Percentiles rank a stretch among this genome's conserved stretches.
These are phyloP conservation scores for Yasuhikotakia modesta DNA, from an alignment of 2,797 vertebrate genomes.

Conservation along the genomic window DNA sequence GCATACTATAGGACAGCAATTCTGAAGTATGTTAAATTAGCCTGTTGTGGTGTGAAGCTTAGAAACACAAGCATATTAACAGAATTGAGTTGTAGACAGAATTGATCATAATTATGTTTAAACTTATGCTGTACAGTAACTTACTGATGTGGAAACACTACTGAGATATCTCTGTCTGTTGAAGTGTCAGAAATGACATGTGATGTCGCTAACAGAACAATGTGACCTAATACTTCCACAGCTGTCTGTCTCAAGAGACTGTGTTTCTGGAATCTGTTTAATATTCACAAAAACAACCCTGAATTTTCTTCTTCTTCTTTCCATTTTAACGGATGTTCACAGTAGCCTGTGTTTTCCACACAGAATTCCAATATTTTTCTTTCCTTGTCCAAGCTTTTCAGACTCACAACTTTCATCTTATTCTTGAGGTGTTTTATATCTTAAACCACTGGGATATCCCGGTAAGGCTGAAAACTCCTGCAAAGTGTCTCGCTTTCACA, in stretches of 20 bases:
- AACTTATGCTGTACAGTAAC: background rate
- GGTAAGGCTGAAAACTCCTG: slow-evolving; percentile 8
- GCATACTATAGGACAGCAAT: no score
- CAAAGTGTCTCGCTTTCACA: slow-evolving; percentile 12
- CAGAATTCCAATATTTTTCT: background rate
- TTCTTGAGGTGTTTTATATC: slow-evolving; percentile 7
- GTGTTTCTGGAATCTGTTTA: slow-evolving; percentile 49
- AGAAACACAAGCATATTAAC: background rate
- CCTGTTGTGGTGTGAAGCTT: background rate
- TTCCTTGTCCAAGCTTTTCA: slow-evolving; percentile 22
- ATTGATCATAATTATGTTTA: background rate
- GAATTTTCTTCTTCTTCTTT: slow-evolving; percentile 8
- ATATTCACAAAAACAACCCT: slow-evolving; percentile 52
- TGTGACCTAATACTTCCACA: slow-evolving; percentile 58
- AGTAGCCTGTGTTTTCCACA: slow-evolving; percentile 16
- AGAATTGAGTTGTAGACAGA: background rate
- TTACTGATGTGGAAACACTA: background rate
- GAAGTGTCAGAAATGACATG: slow-evolving; percentile 50
- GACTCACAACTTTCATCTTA: slow-evolving; percentile 30
- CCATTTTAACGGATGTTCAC: slow-evolving; percentile 40
- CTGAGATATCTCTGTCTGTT: slow-evolving; percentile 13
- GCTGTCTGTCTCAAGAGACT: slow-evolving; percentile 57
- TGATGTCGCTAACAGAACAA: slow-evolving; percentile 55
- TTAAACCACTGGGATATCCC: slow-evolving; percentile 19
- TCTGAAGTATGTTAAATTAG: background rate